These are phyloP conservation scores for Phycodurus eques DNA, from an alignment of 2,113 vertebrate species.

Conservation along the genomic window DNA sequence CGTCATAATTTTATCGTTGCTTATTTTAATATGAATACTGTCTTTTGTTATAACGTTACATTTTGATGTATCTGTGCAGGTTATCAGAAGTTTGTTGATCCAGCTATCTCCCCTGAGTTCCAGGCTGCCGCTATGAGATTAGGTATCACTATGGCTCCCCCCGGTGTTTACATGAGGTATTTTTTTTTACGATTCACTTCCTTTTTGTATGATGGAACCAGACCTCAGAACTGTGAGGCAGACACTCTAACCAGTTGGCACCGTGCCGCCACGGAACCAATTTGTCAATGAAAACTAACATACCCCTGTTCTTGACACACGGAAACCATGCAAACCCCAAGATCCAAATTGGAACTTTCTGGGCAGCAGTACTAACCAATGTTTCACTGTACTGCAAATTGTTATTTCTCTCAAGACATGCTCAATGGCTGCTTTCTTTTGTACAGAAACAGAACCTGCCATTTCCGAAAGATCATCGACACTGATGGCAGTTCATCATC, in stretches of 20 bases:
- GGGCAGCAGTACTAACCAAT: no score
- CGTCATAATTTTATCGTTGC: conserved; percentile 17
- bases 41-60: neutral
- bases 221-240: no score
- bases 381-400: no score
- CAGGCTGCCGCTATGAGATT: conserved; percentile 65
- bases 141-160: conserved; percentile 80
- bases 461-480: conserved; percentile 61
- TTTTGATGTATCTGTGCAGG: conserved; percentile 55
- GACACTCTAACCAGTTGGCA: no score
- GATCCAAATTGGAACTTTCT: no score
- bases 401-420: neutral
- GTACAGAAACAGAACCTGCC: conserved; percentile 78
- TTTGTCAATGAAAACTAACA: no score
- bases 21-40: neutral
- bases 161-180: conserved; percentile 87
- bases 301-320: no score
- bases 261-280: no score
- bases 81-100: conserved; percentile 81
- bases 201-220: neutral
- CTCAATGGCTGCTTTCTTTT: neutral
- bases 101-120: conserved; percentile 79
- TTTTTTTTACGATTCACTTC: neutral
- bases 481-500: conserved; percentile 51
- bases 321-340: no score